Evolutionary conservation across 2,888 invertebrate genomes (phyloP).

Genomic region (Pemphredon lugubris): DNA sequence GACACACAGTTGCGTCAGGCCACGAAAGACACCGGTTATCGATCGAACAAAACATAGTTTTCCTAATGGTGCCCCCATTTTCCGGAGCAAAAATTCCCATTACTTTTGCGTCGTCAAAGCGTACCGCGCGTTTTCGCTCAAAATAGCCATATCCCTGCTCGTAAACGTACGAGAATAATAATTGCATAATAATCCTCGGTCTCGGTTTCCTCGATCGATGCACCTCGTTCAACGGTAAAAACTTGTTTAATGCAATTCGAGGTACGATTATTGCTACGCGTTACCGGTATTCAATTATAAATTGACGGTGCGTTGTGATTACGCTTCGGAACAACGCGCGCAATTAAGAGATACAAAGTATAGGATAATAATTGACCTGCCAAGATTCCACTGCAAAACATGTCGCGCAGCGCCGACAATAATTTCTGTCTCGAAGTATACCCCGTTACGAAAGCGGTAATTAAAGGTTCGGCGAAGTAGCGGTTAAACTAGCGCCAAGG

Average conservation of each 20-base stretch:
- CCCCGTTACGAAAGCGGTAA: constrained; percentile 35
- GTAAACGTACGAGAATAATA: too few species aligned
- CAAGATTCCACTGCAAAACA: background rate
- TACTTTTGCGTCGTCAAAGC: too few species aligned
- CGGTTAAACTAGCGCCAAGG: background rate
- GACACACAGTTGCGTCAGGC: too few species aligned
- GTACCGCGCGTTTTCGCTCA: too few species aligned
- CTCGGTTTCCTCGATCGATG: too few species aligned
- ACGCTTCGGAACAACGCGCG: constrained; percentile 19
- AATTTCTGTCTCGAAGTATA: constrained; percentile 21
- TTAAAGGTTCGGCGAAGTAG: constrained; percentile 24
- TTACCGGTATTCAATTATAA: constrained; percentile 46
- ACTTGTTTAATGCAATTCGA: constrained; percentile 15
- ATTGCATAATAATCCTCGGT: too few species aligned
- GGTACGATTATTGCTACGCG: background rate
- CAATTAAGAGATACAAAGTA: constrained; percentile 3
- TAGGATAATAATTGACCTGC: constrained; percentile 27
- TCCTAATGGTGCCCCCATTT: too few species aligned
- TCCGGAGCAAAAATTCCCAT: too few species aligned
- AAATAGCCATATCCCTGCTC: too few species aligned
- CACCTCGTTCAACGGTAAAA: too few species aligned
- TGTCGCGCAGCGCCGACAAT: constrained; percentile 12
- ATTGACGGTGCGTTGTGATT: constrained; percentile 17
- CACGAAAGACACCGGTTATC: too few species aligned
- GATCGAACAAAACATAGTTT: too few species aligned